These are phyloP conservation scores for Macrosiphum euphorbiae DNA, from an alignment of 2,888 invertebrate genomes.

Conservation along the genomic window DNA sequence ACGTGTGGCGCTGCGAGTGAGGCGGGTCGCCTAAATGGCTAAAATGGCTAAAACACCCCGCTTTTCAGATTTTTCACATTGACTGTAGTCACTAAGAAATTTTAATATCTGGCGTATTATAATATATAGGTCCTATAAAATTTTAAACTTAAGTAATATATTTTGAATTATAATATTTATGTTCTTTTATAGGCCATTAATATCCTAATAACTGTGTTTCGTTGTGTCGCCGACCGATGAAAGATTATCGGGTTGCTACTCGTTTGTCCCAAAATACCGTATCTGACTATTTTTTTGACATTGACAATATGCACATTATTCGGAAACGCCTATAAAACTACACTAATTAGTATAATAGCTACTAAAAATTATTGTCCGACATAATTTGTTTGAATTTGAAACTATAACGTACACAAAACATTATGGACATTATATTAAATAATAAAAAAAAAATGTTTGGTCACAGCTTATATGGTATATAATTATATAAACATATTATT, in stretches of 20 bases:
- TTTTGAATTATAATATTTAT: too few species aligned
- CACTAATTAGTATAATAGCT: background rate
- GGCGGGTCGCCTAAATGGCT: background rate
- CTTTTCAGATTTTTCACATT: background rate
- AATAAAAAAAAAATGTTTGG: background rate
- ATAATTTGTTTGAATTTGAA: background rate
- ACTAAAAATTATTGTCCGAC: background rate
- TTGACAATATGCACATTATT: background rate
- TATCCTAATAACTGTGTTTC: background rate
- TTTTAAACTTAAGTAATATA: too few species aligned
- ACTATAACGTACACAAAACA: background rate
- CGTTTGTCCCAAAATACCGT: background rate
- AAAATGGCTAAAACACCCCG: background rate
- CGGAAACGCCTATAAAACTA: background rate
- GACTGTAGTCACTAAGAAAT: too few species aligned
- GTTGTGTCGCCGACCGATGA: background rate
- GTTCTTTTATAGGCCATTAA: too few species aligned
- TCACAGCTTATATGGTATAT: background rate
- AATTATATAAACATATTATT: background rate
- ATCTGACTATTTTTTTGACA: background rate
- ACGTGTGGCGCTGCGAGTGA: background rate
- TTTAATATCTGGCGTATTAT: too few species aligned
- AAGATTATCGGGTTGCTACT: background rate
- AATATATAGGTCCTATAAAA: too few species aligned
- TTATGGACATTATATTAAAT: background rate